A percentile compares a stretch with the other conserved stretches of the same genome.
Conservation (phyloP, 2,113 vertebrate genomes). For the Passer domesticus region DNA sequence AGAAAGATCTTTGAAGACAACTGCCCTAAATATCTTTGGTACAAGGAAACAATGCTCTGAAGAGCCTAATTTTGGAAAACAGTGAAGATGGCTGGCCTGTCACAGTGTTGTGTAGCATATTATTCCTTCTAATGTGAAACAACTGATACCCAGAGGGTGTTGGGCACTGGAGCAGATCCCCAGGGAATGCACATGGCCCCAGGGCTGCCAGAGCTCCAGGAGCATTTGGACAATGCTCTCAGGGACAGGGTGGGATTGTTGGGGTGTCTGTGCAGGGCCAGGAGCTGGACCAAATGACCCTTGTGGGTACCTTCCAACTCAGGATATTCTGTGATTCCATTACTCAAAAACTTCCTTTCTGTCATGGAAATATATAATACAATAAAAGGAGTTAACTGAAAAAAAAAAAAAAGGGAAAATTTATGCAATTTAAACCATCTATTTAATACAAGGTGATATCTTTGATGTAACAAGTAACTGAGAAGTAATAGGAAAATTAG, state of each 20-base stretch:
- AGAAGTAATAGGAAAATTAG: not conserved
- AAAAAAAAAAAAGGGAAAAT: not conserved
- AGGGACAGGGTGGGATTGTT: not conserved
- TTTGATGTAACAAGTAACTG: not conserved
- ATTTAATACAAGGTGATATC: not conserved
- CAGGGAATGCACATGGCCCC: fast-evolving
- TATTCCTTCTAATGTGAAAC: not conserved
- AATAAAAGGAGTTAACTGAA: not conserved
- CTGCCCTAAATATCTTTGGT: not conserved
- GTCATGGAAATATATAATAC: conserved; percentile 20
- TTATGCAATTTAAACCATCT: not conserved
- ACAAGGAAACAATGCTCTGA: not conserved
- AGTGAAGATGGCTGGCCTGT: not conserved
- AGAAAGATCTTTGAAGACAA: not conserved
- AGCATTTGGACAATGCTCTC: fast-evolving
- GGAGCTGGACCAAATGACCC: fast-evolving
- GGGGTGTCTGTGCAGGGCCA: not conserved
- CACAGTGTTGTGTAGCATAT: not conserved
- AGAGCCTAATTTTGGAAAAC: not conserved
- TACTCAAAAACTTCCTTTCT: not conserved
- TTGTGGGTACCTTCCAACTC: not conserved
- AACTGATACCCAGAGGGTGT: not conserved
- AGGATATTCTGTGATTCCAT: not conserved
- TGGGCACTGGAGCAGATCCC: not conserved
- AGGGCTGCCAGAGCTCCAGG: not conserved